A percentile compares a stretch with the other conserved stretches of the same genome.
Conservation (phyloP, 64 coral and sea anemone species). For the Montipora capricornis region DNA sequence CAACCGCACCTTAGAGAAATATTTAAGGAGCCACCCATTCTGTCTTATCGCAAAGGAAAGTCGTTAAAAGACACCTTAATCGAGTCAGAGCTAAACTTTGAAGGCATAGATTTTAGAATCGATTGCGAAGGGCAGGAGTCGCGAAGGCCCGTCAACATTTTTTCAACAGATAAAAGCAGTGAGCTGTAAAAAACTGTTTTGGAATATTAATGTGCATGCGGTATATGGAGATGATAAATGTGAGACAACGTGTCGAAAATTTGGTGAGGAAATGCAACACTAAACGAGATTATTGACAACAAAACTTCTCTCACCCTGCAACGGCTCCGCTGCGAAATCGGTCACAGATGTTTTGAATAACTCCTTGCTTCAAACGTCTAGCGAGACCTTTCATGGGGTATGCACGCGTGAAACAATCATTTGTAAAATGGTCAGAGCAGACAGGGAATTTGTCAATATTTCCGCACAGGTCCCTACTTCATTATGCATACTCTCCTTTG, state of each 20-base stretch:
- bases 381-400: background rate
- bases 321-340: constrained; percentile 33
- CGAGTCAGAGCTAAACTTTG: too few relatives aligned
- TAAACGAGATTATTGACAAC: background rate
- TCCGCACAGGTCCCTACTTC: too few relatives aligned
- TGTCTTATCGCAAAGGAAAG: too few relatives aligned
- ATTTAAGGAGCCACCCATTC: too few relatives aligned
- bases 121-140: too few relatives aligned
- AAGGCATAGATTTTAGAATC: too few relatives aligned
- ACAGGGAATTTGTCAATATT: too few relatives aligned
- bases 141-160: too few relatives aligned
- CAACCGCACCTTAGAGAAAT: too few relatives aligned
- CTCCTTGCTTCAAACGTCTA: constrained; percentile 6
- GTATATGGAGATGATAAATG: background rate
- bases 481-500: too few relatives aligned
- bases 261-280: too few relatives aligned
- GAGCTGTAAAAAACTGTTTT: background rate
- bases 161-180: background rate
- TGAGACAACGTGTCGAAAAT: background rate
- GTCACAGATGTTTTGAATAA: constrained; percentile 46
- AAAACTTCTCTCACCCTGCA: background rate
- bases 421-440: background rate
- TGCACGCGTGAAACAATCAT: constrained; percentile 38
- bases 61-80: too few relatives aligned
- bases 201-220: background rate